phyloP scores from a whole-genome alignment of 2,113 vertebrate species.

The Mus pahari region DNA sequence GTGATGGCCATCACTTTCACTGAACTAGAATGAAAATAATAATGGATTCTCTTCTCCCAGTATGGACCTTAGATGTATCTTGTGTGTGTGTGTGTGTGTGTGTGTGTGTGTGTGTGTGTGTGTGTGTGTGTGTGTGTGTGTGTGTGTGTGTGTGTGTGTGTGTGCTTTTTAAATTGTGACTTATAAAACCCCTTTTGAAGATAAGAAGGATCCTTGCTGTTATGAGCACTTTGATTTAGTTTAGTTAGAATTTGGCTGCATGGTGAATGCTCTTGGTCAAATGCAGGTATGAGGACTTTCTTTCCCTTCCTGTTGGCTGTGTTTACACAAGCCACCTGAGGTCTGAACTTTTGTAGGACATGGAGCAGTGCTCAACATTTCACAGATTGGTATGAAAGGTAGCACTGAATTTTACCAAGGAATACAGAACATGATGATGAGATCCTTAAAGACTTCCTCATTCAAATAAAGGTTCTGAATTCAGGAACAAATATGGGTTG shows the following conservation, averaged over 20 bases:
- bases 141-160: neutral
- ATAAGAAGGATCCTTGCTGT: neutral
- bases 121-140: no score
- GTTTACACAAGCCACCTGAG: neutral
- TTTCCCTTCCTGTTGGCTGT: neutral
- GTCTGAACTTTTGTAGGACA: neutral
- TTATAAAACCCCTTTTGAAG: neutral
- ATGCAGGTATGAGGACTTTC: neutral
- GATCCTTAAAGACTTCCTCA: neutral
- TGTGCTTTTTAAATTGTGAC: neutral
- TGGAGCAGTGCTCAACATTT: neutral
- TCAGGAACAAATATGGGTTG: neutral
- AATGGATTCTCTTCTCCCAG: neutral
- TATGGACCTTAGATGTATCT: constrained; percentile 1
- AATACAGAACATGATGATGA: neutral
- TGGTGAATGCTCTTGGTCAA: neutral
- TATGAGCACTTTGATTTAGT: neutral
- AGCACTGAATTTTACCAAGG: neutral
- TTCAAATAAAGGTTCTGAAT: neutral
- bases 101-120: no score
- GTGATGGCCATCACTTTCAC: neutral
- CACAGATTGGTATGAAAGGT: neutral
- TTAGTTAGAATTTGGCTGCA: neutral
- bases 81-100: neutral
- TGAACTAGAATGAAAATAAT: constrained; percentile 14